phyloP scores from a whole-genome alignment of 1,140 invertebrate species.

The Mamestra configurata region DNA sequence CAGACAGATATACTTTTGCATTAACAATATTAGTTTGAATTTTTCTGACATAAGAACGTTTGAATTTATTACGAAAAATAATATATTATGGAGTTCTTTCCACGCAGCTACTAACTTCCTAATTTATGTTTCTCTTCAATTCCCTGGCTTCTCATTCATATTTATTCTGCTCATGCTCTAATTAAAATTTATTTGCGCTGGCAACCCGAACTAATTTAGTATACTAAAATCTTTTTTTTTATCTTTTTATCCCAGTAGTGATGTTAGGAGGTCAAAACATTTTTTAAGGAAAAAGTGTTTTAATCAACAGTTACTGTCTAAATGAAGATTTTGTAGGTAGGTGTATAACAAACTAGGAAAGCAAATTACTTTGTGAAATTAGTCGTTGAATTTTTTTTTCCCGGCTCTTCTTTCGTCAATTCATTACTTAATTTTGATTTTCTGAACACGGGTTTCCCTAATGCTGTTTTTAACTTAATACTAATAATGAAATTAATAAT shows the following conservation, averaged over 20 bases:
- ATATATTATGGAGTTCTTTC: neutral
- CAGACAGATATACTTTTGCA: too few relatives aligned
- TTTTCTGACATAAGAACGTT: too few relatives aligned
- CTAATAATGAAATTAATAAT: too few relatives aligned
- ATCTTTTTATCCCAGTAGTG: neutral
- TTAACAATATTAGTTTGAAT: too few relatives aligned
- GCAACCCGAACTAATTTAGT: neutral
- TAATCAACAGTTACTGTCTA: neutral
- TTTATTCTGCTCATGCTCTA: slow-evolving; percentile 4
- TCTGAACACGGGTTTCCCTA: too few relatives aligned
- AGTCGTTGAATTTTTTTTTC: too few relatives aligned
- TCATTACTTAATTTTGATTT: too few relatives aligned
- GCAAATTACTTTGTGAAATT: too few relatives aligned
- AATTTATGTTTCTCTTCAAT: slow-evolving; percentile 11
- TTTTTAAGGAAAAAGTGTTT: neutral
- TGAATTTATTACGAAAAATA: neutral
- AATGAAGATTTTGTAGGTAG: neutral
- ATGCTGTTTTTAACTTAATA: too few relatives aligned
- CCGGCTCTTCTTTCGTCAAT: too few relatives aligned
- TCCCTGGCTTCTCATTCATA: neutral
- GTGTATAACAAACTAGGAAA: neutral
- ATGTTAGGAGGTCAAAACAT: neutral
- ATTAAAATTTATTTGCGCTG: slow-evolving; percentile 1
- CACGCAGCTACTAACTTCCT: neutral
- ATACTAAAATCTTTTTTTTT: neutral